phyloP scores from a whole-genome alignment of 2,888 invertebrate species.

The Blera fallax region DNA sequence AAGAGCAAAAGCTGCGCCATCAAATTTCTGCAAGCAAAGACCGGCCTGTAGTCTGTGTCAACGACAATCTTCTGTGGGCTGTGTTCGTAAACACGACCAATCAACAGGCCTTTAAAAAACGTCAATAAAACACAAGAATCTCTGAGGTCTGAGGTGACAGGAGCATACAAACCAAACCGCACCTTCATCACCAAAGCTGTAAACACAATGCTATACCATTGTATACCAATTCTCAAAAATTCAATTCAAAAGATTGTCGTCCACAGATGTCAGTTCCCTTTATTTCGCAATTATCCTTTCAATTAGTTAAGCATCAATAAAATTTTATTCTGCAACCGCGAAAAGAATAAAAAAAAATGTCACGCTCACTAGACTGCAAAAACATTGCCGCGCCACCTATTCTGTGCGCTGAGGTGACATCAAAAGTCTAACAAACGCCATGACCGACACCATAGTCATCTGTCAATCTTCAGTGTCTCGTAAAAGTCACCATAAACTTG shows the following conservation, averaged over 20 bases:
- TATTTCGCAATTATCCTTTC: not conserved
- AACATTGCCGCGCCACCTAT: not conserved
- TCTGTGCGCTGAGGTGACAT: slow-evolving; percentile 5
- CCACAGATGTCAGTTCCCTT: not conserved
- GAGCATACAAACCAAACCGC: no score
- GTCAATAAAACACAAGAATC: no score
- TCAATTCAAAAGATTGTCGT: not conserved
- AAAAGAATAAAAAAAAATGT: not conserved
- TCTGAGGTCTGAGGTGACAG: no score
- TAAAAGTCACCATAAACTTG: slow-evolving; percentile 38
- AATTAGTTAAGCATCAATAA: slow-evolving; percentile 10
- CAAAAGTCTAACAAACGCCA: not conserved
- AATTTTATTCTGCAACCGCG: not conserved
- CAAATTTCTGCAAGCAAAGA: no score
- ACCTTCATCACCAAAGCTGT: no score
- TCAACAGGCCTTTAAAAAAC: no score
- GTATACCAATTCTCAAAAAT: not conserved
- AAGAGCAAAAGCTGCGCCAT: no score
- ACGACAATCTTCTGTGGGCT: no score
- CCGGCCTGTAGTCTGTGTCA: no score
- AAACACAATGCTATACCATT: no score
- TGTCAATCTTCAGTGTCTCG: slow-evolving; percentile 54
- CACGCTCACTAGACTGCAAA: slow-evolving; percentile 18
- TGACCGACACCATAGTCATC: not conserved
- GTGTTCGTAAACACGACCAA: no score